Evolutionary conservation across 2,888 invertebrate genomes (phyloP).

Genomic region (Alloscopus bannaensis): DNA sequence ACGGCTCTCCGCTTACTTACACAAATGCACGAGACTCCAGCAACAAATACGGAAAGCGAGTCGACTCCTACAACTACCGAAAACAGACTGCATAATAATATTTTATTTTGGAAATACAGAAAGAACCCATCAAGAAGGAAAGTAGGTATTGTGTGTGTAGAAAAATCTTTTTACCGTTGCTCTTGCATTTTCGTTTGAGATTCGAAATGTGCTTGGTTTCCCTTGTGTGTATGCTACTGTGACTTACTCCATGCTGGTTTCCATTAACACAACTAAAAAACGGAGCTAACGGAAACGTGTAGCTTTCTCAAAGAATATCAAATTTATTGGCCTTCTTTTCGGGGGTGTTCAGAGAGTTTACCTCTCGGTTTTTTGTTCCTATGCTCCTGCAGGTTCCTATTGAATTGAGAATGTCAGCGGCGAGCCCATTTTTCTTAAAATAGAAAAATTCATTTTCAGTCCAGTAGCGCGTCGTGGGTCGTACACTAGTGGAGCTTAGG

Average conservation of each 20-base stretch:
- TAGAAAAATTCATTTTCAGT: conserved; percentile 42
- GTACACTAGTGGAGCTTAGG: neutral
- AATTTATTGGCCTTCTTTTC: conserved; percentile 28
- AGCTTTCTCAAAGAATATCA: conserved; percentile 26
- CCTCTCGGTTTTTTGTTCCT: too few species aligned
- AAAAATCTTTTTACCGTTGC: neutral
- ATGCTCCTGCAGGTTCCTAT: conserved; percentile 15
- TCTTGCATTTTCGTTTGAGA: conserved; percentile 28
- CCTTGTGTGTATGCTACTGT: conserved; percentile 13
- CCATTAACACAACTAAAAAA: conserved; percentile 50
- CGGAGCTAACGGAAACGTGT: conserved; percentile 35
- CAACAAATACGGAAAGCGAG: neutral
- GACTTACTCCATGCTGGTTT: conserved; percentile 51
- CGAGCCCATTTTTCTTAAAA: conserved; percentile 50
- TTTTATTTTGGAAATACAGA: conserved; percentile 20
- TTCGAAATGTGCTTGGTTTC: conserved; percentile 48
- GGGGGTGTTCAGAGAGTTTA: neutral
- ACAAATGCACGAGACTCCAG: neutral
- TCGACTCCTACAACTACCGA: conserved; percentile 13
- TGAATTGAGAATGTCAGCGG: conserved; percentile 24
- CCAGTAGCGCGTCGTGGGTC: neutral
- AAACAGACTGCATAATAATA: conserved; percentile 47
- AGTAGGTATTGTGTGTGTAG: neutral
- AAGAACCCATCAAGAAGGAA: conserved; percentile 19
- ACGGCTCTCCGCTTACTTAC: too few species aligned